Evolutionary conservation across 2,113 vertebrate species (phyloP), one percentile per base, ranked within the genome.

Genomic region (Oryzias celebensis): DNA sequence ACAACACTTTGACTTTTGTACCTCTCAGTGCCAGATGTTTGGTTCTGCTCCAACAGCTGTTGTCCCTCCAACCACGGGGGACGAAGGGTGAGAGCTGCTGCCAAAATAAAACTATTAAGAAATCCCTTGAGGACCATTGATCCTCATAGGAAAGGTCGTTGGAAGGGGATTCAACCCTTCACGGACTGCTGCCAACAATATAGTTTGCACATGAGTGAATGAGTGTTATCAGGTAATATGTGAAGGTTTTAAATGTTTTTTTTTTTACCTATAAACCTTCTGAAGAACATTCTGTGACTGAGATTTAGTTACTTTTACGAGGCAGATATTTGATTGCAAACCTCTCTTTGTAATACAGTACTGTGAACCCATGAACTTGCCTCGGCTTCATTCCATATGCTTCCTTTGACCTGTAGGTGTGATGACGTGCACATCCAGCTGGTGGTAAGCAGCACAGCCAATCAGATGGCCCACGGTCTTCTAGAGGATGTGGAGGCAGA

Each of bases 11-110:
- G 77, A 85, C 86, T 83, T 83, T 81, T 65, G 67, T 56, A 64
- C 75, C 75, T 67, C 57, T 52, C 53, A 52, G 43, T 47, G 68
- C 82, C 88, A 89, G 88, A 88, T 88, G 88, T 87, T 85, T 43
- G 44, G 66, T 61, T 50, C 62, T 58, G 60, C 62, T 53, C 63
- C 31, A 69, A 46, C 82, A 85, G 79, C 74, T 87, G 87, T 42
- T 83, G 79, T 74, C 73, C 71, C 68, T 56, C 57, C 1, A 8
- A 31, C 71, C 79, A 58, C 70, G 10, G n/a, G 77, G 58, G 85
- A 66, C 44, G 7, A 17, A 5, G 7, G 61, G 20, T 6, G 3
- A 68, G 61, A 51, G 65, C 31, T 8, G 66, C 53, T 80, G 81
- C 79, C 81, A 85, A 78, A 75, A 58, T 26, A 3, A 22, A 63